Evolutionary conservation across 1,140 invertebrate species (phyloP).

Genomic region (roundworm (Caenorhabditis elegans)): DNA sequence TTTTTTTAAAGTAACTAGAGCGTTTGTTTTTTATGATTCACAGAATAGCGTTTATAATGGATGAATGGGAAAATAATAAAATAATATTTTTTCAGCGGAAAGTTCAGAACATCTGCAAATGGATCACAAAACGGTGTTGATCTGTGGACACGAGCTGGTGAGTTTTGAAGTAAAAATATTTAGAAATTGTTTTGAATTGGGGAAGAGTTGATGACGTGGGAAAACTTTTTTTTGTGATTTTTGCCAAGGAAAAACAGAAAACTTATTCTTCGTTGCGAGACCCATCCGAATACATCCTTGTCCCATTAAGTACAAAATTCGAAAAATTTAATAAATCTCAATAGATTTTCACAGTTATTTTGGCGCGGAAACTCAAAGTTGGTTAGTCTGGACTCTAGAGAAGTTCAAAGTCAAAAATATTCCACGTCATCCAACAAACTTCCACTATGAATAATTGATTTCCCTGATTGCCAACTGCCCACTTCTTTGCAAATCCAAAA

Average conservation of each 20-base stretch:
- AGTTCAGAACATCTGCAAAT: slow-evolving; percentile 2
- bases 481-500: slow-evolving; percentile 12
- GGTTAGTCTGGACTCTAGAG: too few species aligned
- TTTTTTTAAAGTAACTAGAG: background rate
- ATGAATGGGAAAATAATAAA: background rate
- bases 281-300: too few species aligned
- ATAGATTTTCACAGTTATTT: background rate
- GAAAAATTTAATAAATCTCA: too few species aligned
- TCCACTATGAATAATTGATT: background rate
- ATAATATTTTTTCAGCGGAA: slow-evolving; percentile 11
- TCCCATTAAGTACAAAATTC: too few species aligned
- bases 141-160: slow-evolving; percentile 1
- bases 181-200: too few species aligned
- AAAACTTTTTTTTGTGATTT: background rate
- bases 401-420: background rate
- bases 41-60: too few species aligned
- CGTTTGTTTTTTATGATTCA: background rate
- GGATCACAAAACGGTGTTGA: background rate
- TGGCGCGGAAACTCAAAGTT: background rate
- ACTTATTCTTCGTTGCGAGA: too few species aligned
- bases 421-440: background rate
- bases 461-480: too few species aligned
- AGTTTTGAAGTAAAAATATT: background rate
- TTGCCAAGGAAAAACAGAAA: too few species aligned
- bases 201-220: background rate